phyloP scores from a whole-genome alignment of 2,888 invertebrate species.

The Acleris holmiana region DNA sequence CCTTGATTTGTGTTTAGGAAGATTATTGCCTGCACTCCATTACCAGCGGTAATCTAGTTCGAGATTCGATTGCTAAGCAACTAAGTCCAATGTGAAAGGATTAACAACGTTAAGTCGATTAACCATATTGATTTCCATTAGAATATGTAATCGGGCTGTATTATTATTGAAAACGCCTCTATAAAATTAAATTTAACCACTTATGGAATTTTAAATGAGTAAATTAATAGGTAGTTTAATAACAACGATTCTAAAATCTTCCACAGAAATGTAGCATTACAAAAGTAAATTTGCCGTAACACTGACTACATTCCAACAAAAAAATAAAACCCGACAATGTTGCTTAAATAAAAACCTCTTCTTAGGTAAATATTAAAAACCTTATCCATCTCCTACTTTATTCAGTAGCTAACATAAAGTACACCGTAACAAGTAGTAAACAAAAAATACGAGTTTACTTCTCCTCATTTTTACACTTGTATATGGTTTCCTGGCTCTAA shows the following conservation, averaged over 20 bases:
- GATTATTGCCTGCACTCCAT: slow-evolving; percentile 72
- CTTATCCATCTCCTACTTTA: slow-evolving; percentile 44
- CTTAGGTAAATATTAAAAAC: slow-evolving; percentile 42
- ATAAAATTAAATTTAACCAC: slow-evolving; percentile 5
- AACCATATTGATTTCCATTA: slow-evolving; percentile 26
- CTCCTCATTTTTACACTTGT: slow-evolving; percentile 49
- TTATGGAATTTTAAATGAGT: slow-evolving; percentile 3
- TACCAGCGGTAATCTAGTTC: slow-evolving; percentile 71
- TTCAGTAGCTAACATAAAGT: slow-evolving; percentile 43
- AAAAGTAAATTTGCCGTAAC: slow-evolving; percentile 6
- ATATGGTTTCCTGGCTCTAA: slow-evolving; percentile 49
- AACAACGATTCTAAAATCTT: not conserved
- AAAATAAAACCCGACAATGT: slow-evolving; percentile 31
- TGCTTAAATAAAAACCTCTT: slow-evolving; percentile 40
- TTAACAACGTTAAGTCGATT: slow-evolving; percentile 26
- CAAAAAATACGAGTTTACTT: slow-evolving; percentile 43
- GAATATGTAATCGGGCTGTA: slow-evolving; percentile 15
- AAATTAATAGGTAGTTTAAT: not conserved
- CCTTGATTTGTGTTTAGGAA: slow-evolving; percentile 82
- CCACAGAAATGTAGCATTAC: not conserved
- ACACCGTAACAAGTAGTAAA: slow-evolving; percentile 42
- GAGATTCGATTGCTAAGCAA: slow-evolving; percentile 54
- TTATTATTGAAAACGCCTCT: slow-evolving; percentile 2
- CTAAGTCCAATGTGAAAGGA: slow-evolving; percentile 31
- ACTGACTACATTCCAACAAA: slow-evolving; percentile 22